Evolutionary conservation across 2,888 invertebrate species (phyloP).

Genomic region (Heteropelma amictum): DNA sequence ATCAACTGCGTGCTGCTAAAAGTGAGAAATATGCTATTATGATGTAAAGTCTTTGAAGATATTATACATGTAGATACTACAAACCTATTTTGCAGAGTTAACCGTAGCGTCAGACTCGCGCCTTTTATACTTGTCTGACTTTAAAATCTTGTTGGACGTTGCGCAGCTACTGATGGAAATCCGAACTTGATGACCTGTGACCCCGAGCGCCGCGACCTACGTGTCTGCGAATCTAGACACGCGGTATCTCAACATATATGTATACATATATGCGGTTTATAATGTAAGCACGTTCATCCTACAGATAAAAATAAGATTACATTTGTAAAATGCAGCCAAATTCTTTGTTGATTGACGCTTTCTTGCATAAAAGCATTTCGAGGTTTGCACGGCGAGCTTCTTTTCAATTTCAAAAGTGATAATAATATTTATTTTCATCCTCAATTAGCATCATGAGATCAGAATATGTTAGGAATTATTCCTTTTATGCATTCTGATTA

Average conservation of each 20-base stretch:
- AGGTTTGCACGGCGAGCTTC: no score
- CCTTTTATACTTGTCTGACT: slow-evolving; percentile 41
- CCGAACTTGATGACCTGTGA: slow-evolving; percentile 56
- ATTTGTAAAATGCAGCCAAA: no score
- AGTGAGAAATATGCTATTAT: background rate
- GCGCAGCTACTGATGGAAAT: slow-evolving; percentile 44
- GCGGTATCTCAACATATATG: slow-evolving; percentile 23
- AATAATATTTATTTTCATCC: no score
- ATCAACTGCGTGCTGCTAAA: background rate
- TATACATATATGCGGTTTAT: no score
- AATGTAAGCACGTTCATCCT: no score
- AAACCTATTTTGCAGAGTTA: background rate
- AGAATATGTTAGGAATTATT: no score
- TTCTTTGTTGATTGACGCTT: no score
- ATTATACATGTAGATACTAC: background rate
- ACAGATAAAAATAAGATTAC: no score
- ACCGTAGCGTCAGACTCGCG: slow-evolving; percentile 26
- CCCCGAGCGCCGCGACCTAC: slow-evolving; percentile 42
- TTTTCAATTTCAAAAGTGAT: no score
- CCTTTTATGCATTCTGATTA: no score
- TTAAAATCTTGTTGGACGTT: slow-evolving; percentile 23
- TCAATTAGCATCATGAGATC: no score
- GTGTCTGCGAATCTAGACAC: slow-evolving; percentile 46
- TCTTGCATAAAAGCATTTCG: no score
- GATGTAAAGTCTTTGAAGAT: background rate